These are phyloP conservation scores for Melierax canorus DNA, from an alignment of 2,113 vertebrate species.

Conservation along the genomic window DNA sequence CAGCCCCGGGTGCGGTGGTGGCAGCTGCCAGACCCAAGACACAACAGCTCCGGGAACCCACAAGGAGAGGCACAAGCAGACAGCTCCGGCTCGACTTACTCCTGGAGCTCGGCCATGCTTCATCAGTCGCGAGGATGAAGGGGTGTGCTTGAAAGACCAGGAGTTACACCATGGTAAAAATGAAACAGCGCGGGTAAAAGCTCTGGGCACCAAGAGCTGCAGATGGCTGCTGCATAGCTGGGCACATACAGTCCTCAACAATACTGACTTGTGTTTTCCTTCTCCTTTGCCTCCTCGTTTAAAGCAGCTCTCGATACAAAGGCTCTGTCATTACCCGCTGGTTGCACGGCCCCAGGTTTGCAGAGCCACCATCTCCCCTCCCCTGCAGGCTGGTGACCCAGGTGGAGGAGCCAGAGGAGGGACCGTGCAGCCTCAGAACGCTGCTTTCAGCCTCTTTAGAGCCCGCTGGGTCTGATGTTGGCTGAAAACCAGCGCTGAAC, in stretches of 20 bases:
- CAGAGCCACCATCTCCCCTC: not conserved
- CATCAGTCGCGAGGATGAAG: fast-evolving
- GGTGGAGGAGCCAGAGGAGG: not conserved
- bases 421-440: not conserved
- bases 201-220: not conserved
- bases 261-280: not conserved
- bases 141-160: not conserved
- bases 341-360: not conserved
- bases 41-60: fast-evolving
- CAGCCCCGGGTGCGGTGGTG: not conserved
- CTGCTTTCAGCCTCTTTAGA: not conserved
- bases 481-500: not conserved
- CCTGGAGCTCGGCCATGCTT: not conserved
- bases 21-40: not conserved
- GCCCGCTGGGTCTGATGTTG: fast-evolving
- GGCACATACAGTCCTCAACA: not conserved
- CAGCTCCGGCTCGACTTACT: fast-evolving
- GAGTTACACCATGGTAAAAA: not conserved
- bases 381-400: not conserved
- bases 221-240: not conserved
- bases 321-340: not conserved
- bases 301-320: not conserved
- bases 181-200: not conserved
- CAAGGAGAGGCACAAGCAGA: not conserved
- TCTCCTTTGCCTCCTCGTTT: not conserved